Conservation (phyloP, 2,113 vertebrate genomes). For the Mesocricetus auratus region DNA sequence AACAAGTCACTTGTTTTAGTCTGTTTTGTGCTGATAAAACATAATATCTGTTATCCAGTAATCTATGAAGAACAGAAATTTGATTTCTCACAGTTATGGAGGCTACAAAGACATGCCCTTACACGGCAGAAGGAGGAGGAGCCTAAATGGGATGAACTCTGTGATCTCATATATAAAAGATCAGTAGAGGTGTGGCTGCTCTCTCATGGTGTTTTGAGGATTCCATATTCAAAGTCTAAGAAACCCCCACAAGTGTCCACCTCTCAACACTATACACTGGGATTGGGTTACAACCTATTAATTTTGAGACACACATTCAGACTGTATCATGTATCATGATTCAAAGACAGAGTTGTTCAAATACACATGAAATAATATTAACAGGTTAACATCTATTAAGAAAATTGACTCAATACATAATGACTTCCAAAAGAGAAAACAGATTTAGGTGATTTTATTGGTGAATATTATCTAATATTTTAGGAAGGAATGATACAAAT, state of each 20-base stretch:
- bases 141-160: no score
- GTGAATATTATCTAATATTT: neutral
- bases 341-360: neutral
- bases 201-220: neutral
- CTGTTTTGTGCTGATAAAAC: neutral
- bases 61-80: neutral
- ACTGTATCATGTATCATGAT: neutral
- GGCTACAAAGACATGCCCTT: neutral
- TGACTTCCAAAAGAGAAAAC: neutral
- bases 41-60: neutral
- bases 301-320: neutral
- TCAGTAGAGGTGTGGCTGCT: neutral
- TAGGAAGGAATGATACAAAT: neutral
- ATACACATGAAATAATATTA: neutral
- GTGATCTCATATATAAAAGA: neutral
- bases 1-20: neutral
- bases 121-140: neutral
- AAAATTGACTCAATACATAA: neutral
- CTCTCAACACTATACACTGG: neutral
- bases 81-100: neutral
- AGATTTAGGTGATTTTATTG: neutral
- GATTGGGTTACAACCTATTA: neutral
- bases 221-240: neutral
- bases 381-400: neutral
- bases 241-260: rapidly evolving